A percentile compares a stretch with the other conserved stretches of the same genome.
Conservation (phyloP, 2,113 vertebrate genomes). For the Megaceryle torquata region DNA sequence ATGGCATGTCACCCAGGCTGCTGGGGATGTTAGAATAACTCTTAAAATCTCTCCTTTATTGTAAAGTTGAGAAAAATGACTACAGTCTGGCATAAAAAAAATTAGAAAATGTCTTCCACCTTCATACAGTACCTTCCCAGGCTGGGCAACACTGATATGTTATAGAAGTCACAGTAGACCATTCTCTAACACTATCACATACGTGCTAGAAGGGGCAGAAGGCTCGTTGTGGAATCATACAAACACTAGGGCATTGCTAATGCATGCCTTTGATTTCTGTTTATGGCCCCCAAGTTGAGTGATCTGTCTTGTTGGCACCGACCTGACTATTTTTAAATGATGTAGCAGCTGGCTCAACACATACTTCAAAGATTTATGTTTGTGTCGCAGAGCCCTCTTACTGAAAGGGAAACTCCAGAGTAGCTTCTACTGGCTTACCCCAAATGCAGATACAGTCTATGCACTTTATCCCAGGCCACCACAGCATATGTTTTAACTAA, state of each 20-base stretch:
- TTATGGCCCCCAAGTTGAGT: slow-evolving; percentile 62
- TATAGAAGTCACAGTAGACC: slow-evolving; percentile 30
- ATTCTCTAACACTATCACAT: slow-evolving; percentile 10
- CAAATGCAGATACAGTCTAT: background rate
- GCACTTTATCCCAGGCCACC: background rate
- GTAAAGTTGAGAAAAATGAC: background rate
- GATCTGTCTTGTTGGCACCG: slow-evolving; percentile 72
- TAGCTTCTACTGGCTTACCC: background rate
- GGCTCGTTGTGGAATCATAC: background rate
- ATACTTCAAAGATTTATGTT: slow-evolving; percentile 67
- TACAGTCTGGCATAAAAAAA: background rate
- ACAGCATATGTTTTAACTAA: background rate
- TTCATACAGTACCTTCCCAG: background rate
- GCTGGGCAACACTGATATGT: background rate
- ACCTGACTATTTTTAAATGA: slow-evolving; percentile 73
- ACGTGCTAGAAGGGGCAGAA: slow-evolving; percentile 14
- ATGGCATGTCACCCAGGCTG: slow-evolving; percentile 35
- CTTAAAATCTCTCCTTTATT: background rate
- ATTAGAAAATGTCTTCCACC: background rate
- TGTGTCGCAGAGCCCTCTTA: background rate
- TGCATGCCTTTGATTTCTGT: slow-evolving; percentile 71
- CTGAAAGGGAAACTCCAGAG: slow-evolving; percentile 35
- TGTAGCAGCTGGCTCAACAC: slow-evolving; percentile 68
- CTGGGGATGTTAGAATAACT: background rate
- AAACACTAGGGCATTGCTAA: slow-evolving; percentile 40